Conservation (phyloP, 1,140 invertebrate species). For the Mercenaria mercenaria region DNA sequence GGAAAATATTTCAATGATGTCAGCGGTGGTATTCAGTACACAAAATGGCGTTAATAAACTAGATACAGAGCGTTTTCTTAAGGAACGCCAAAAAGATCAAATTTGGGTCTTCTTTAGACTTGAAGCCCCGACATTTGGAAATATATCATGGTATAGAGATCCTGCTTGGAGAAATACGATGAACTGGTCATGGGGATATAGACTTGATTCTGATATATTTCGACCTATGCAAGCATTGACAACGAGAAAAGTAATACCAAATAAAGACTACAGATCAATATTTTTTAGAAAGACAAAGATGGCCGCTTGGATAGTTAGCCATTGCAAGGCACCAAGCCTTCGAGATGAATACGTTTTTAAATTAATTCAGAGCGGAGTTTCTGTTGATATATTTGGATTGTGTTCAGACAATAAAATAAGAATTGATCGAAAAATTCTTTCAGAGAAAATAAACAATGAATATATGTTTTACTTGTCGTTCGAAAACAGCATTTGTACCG, state of each 20-base stretch:
- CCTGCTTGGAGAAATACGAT: neutral
- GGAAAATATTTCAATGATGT: neutral
- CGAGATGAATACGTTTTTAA: slow-evolving; percentile 87
- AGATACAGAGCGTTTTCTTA: neutral
- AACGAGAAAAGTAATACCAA: neutral
- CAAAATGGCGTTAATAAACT: neutral
- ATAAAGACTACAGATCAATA: neutral
- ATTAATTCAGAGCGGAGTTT: slow-evolving; percentile 83
- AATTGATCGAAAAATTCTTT: neutral
- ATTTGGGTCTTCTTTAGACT: slow-evolving; percentile 31
- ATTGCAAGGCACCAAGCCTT: slow-evolving; percentile 87
- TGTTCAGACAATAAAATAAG: slow-evolving; percentile 84
- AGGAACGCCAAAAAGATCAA: neutral
- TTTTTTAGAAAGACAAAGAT: slow-evolving; percentile 28
- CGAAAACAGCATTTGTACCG: slow-evolving; percentile 96
- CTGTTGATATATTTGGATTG: slow-evolving; percentile 88
- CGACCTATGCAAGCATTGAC: no score
- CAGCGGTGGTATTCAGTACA: slow-evolving; percentile 5
- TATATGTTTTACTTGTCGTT: no score
- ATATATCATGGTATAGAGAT: neutral
- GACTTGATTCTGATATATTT: no score
- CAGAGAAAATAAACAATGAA: neutral
- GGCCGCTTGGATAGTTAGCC: slow-evolving; percentile 61
- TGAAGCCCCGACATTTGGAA: neutral
- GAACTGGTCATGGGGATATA: slow-evolving; percentile 39